Conservation (phyloP, 2,113 vertebrate species). For the Bos taurus region DNA sequence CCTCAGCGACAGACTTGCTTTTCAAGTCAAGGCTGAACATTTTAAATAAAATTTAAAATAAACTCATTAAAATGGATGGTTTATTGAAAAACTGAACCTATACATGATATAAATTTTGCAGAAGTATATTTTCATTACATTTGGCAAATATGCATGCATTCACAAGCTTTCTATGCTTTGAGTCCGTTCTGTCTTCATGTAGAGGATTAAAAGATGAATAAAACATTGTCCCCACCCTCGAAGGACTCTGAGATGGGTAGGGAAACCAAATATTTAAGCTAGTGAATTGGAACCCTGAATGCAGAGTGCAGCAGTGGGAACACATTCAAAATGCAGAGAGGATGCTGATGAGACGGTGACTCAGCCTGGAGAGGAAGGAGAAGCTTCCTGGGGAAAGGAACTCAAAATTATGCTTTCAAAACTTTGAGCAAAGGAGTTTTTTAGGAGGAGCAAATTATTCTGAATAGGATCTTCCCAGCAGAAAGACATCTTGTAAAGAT, state of each 20-base stretch:
- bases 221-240: not conserved
- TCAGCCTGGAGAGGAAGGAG: not conserved
- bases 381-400: not conserved
- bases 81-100: conserved; percentile 14
- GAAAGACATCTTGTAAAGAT: not conserved
- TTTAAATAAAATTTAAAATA: conserved; percentile 10
- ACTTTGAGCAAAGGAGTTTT: not conserved
- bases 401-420: not conserved
- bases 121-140: not conserved
- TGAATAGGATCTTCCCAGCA: not conserved
- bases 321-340: not conserved
- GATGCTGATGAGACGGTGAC: not conserved
- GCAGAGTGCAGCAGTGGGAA: not conserved
- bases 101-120: not conserved
- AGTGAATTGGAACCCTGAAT: not conserved
- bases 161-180: not conserved
- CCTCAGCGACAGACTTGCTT: not conserved
- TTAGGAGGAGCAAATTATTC: not conserved
- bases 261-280: not conserved
- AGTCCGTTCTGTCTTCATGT: not conserved
- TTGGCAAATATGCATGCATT: not conserved
- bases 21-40: not conserved
- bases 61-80: not conserved
- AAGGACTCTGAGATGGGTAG: not conserved
- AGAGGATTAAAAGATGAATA: not conserved